phyloP scores from a whole-genome alignment of 2,113 vertebrate genomes.

The Salminus brasiliensis region DNA sequence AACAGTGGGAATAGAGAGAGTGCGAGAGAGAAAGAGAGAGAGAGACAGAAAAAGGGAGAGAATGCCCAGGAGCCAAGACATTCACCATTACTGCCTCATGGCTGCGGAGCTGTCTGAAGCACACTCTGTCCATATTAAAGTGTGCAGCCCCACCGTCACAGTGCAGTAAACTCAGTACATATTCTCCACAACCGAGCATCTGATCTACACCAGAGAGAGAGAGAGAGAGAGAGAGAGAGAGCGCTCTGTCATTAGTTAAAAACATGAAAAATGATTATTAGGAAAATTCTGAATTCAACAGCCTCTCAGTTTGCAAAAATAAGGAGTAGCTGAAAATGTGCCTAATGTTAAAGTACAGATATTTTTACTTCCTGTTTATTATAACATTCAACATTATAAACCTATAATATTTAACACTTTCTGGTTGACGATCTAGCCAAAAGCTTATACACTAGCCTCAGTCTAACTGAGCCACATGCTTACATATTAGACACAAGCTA shows the following conservation, averaged over 20 bases:
- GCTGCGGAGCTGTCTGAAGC: conserved; percentile 18
- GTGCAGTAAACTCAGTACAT: neutral
- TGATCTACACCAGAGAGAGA: neutral
- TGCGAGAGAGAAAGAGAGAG: neutral
- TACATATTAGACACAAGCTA: no score
- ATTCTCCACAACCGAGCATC: neutral
- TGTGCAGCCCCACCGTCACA: neutral
- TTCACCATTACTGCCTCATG: conserved; percentile 1
- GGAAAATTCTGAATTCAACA: no score
- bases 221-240: neutral
- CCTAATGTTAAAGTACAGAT: no score
- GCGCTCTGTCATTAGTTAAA: neutral
- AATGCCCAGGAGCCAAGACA: conserved; percentile 23
- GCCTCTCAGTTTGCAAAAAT: no score
- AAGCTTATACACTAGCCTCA: no score
- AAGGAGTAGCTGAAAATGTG: no score
- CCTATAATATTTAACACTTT: no score
- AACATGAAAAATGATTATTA: no score
- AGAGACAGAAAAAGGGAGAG: neutral
- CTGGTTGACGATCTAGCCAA: no score
- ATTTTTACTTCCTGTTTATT: no score
- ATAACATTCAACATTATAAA: no score
- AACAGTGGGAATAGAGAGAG: conserved; percentile 3
- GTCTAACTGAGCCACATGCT: no score
- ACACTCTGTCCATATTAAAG: conserved; percentile 21